Percentiles rank a stretch among this genome's conserved stretches.
phyloP scores from a whole-genome alignment of 2,797 vertebrate genomes.

The Microchirus variegatus region DNA sequence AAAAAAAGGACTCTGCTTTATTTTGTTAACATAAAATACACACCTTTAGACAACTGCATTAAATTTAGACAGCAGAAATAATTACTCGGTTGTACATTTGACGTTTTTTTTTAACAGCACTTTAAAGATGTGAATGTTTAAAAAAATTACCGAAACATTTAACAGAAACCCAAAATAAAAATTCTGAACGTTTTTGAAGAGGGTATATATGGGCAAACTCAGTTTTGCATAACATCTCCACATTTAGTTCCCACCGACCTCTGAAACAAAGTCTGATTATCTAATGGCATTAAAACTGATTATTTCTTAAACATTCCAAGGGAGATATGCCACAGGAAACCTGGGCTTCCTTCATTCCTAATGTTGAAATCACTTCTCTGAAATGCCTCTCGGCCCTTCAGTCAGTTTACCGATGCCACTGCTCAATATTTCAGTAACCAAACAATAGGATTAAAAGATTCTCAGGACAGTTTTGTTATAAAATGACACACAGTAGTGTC shows the following conservation, averaged over 20 bases:
- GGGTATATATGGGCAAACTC: no score
- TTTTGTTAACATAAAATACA: constrained; percentile 21
- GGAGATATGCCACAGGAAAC: neutral
- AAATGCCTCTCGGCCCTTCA: neutral
- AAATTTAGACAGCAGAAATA: no score
- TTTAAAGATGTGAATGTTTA: constrained; percentile 2
- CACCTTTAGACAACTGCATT: constrained; percentile 1
- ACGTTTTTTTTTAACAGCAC: neutral
- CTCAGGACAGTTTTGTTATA: constrained; percentile 1
- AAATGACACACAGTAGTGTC: constrained; percentile 8
- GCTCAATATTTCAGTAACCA: neutral
- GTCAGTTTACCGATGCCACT: neutral
- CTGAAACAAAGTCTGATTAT: neutral
- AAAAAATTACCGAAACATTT: constrained; percentile 1
- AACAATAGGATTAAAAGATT: neutral
- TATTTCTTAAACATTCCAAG: neutral
- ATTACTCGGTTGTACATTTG: no score
- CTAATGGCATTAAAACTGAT: neutral
- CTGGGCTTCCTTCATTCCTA: neutral
- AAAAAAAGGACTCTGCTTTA: constrained; percentile 8
- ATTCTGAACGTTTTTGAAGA: neutral
- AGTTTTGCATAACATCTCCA: neutral
- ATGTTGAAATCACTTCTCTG: constrained; percentile 9
- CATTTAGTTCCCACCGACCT: neutral
- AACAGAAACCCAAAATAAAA: neutral